phyloP scores from a whole-genome alignment of 2,113 vertebrate genomes.

The Aviceda subcristata region DNA sequence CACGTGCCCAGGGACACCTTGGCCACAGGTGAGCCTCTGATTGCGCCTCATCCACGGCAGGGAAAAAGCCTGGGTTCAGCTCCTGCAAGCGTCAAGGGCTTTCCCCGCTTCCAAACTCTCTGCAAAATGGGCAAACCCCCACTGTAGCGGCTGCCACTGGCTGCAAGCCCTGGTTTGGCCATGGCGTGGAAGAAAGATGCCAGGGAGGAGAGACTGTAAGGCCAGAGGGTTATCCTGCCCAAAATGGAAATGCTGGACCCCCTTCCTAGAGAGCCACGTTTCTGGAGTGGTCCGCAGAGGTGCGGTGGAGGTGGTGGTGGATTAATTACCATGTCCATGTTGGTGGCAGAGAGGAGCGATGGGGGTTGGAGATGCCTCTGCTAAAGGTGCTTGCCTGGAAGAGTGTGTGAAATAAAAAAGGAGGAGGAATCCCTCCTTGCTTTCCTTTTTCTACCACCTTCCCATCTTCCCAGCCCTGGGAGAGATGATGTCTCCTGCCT shows the following conservation, averaged over 20 bases:
- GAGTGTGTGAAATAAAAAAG: background rate
- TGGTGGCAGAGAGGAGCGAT: background rate
- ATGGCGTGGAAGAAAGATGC: too few species aligned
- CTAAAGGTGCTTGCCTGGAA: background rate
- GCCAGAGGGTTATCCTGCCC: background rate
- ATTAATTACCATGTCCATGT: background rate
- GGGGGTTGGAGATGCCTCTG: background rate
- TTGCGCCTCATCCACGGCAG: too few species aligned
- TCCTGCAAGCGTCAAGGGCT: background rate
- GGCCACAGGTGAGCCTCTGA: background rate
- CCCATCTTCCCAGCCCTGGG: background rate
- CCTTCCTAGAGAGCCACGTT: background rate
- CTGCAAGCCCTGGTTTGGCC: background rate
- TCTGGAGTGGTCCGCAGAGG: background rate
- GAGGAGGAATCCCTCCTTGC: background rate
- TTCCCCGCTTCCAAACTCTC: background rate
- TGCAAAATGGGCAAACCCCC: background rate
- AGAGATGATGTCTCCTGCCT: background rate
- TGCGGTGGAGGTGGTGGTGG: background rate
- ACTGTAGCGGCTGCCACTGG: fast-evolving
- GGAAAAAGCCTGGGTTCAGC: background rate
- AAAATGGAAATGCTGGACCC: background rate
- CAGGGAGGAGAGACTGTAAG: background rate
- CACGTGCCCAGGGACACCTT: background rate
- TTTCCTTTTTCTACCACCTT: background rate